These are phyloP conservation scores for Lasioglossum morio DNA, from an alignment of 2,888 invertebrate genomes.

Conservation along the genomic window DNA sequence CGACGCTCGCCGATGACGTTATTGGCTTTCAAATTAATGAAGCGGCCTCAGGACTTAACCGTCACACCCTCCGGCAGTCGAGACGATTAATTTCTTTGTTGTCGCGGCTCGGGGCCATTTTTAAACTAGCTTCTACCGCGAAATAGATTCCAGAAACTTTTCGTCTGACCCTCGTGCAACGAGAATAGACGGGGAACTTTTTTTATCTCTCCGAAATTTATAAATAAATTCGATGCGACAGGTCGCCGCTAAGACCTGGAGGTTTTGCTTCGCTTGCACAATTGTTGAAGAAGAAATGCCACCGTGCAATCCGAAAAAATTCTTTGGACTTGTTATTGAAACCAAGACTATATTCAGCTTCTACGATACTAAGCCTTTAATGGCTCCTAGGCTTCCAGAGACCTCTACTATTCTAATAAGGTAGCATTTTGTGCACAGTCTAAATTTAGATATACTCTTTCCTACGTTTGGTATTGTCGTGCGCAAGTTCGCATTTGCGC, in stretches of 20 bases:
- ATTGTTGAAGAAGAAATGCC: no score
- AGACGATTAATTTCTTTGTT: neutral
- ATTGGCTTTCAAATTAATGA: neutral
- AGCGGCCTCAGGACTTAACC: neutral
- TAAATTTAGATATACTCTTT: neutral
- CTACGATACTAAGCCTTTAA: neutral
- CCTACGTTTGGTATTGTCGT: neutral
- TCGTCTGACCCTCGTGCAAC: neutral
- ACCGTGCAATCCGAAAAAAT: neutral
- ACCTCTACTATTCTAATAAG: neutral
- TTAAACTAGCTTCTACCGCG: neutral
- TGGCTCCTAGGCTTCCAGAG: neutral
- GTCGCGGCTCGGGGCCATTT: neutral
- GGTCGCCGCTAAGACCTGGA: neutral
- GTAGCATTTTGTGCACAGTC: neutral
- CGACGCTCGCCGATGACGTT: neutral
- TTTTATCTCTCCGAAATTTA: neutral
- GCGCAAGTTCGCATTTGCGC: neutral
- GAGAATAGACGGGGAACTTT: neutral
- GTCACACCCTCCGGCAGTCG: neutral
- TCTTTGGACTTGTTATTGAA: neutral
- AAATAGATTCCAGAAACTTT: slow-evolving; percentile 1
- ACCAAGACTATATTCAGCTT: neutral
- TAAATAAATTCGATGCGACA: neutral
- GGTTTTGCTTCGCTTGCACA: neutral